Evolutionary conservation across 2,113 vertebrate species (phyloP).

Genomic region (Tragulus kanchil): DNA sequence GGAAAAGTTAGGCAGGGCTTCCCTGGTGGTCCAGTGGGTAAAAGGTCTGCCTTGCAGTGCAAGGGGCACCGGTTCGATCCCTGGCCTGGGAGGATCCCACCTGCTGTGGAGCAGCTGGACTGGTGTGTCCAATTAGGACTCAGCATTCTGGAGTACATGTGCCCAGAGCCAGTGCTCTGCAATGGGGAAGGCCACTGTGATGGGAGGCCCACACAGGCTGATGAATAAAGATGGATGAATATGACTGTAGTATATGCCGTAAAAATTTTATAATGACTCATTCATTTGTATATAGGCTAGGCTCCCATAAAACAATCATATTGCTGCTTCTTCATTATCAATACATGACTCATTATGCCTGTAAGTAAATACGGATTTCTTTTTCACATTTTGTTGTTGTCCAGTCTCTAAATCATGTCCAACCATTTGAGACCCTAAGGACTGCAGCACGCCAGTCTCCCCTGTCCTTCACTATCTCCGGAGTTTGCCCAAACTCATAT

Average conservation of each 20-base stretch:
- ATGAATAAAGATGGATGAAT: too few relatives aligned
- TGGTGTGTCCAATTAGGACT: too few relatives aligned
- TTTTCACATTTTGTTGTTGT: neutral
- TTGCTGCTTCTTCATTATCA: neutral
- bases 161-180: too few relatives aligned
- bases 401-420: neutral
- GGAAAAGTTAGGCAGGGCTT: neutral
- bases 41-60: too few relatives aligned
- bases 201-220: too few relatives aligned
- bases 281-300: neutral
- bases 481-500: neutral
- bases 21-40: too few relatives aligned
- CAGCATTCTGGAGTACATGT: too few relatives aligned
- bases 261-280: neutral
- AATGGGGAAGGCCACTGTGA: too few relatives aligned
- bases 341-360: neutral
- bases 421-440: neutral
- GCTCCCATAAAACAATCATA: neutral
- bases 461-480: neutral
- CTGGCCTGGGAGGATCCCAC: too few relatives aligned
- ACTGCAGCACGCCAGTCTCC: neutral
- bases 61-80: too few relatives aligned
- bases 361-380: neutral
- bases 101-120: too few relatives aligned
- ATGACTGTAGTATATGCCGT: neutral